Evolutionary conservation across 2,113 vertebrate species (phyloP).

Genomic region (Tetrao urogallus): DNA sequence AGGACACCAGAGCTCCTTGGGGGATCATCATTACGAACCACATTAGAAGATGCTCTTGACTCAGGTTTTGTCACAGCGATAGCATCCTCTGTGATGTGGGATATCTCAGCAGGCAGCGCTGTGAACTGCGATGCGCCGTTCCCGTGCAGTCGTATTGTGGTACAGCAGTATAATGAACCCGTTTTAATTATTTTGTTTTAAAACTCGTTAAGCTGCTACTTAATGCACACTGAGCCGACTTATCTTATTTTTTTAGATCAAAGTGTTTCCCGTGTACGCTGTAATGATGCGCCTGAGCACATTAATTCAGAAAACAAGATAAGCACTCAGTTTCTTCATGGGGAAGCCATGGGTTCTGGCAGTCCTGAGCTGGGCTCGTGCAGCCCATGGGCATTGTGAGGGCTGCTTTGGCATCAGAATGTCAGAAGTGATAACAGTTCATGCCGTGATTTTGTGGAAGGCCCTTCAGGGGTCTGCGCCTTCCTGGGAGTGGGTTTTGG

Average conservation of each 20-base stretch:
- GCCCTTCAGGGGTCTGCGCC: neutral
- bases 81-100: rapidly evolving
- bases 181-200: conserved; percentile 35
- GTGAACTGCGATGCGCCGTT: rapidly evolving
- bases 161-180: neutral
- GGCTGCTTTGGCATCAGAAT: neutral
- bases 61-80: neutral
- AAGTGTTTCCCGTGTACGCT: neutral
- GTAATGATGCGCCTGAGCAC: neutral
- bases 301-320: conserved; percentile 8
- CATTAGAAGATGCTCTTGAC: neutral
- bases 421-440: neutral
- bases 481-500: neutral
- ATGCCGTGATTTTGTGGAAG: rapidly evolving
- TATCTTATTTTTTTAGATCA: conserved; percentile 25
- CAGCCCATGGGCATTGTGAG: neutral
- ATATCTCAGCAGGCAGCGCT: rapidly evolving
- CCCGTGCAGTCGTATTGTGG: rapidly evolving
- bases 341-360: rapidly evolving
- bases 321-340: neutral
- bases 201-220: conserved; percentile 45
- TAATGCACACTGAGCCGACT: neutral
- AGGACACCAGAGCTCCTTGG: neutral
- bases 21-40: neutral
- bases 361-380: neutral